Conservation (phyloP, 2,113 vertebrate genomes). For the Fregata magnificens region DNA sequence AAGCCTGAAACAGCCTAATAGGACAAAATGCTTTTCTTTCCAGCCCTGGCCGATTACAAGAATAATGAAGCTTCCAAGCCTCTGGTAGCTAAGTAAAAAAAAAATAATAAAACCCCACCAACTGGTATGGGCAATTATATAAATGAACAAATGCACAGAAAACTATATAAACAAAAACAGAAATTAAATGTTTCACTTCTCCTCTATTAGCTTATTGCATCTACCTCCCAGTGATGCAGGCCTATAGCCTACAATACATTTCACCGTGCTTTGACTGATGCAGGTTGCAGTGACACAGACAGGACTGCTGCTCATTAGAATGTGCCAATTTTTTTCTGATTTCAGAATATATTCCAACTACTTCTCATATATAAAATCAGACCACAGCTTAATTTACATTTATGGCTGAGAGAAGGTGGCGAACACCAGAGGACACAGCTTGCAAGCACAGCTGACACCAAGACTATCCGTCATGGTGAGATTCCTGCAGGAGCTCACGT, state of each 20-base stretch:
- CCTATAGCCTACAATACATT: neutral
- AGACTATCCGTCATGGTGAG: rapidly evolving
- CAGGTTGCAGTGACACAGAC: neutral
- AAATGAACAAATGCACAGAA: neutral
- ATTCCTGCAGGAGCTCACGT: neutral
- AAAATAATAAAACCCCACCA: neutral
- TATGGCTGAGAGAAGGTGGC: neutral
- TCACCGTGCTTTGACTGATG: neutral
- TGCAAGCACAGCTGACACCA: neutral
- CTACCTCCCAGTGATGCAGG: neutral
- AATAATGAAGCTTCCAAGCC: neutral
- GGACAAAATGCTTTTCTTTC: neutral
- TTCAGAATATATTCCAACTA: neutral
- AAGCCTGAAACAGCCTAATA: neutral
- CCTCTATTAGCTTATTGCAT: neutral
- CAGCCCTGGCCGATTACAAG: neutral
- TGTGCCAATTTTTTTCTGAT: neutral
- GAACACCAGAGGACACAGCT: neutral
- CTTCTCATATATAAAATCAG: neutral
- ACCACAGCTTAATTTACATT: neutral
- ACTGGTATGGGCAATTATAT: neutral
- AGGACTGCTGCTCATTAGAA: neutral
- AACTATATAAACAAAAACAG: neutral
- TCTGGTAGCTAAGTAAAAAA: neutral
- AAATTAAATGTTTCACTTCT: neutral